These are phyloP conservation scores for Rhinogobio ventralis DNA, from an alignment of 2,797 vertebrate genomes.

Conservation along the genomic window DNA sequence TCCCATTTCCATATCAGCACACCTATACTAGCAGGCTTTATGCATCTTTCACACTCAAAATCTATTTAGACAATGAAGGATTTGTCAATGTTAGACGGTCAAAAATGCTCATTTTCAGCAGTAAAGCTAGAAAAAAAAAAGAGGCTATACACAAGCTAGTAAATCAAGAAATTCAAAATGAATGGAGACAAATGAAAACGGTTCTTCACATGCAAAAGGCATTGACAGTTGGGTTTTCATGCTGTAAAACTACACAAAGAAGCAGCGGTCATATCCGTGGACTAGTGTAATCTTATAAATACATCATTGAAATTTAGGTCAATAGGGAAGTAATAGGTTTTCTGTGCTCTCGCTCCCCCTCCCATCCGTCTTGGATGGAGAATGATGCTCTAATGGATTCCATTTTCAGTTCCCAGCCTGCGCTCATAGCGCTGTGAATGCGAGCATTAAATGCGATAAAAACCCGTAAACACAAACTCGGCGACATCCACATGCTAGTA, in stretches of 20 bases:
- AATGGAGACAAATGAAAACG: constrained; percentile 31
- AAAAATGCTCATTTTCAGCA: neutral
- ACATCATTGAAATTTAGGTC: constrained; percentile 67
- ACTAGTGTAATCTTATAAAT: constrained; percentile 60
- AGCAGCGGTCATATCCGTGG: constrained; percentile 46
- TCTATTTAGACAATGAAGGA: neutral
- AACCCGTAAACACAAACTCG: neutral
- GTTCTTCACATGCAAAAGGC: neutral
- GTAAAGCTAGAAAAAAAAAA: neutral
- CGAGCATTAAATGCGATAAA: constrained; percentile 29
- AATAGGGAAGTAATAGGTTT: constrained; percentile 64
- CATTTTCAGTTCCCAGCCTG: constrained; percentile 58
- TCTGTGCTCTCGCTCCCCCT: constrained; percentile 35
- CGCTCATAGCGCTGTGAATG: constrained; percentile 36
- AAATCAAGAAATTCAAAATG: constrained; percentile 24
- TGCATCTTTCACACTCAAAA: neutral
- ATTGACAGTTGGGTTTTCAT: constrained; percentile 25
- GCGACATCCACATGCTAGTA: neutral
- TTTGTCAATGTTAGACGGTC: neutral
- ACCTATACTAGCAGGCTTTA: constrained; percentile 9
- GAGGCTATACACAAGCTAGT: neutral
- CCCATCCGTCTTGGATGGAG: constrained; percentile 58
- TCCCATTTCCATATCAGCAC: constrained; percentile 14
- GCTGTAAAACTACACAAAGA: constrained; percentile 43
- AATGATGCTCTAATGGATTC: constrained; percentile 66